Conservation (phyloP, 2,113 vertebrate species). For the Tapirus terrestris region DNA sequence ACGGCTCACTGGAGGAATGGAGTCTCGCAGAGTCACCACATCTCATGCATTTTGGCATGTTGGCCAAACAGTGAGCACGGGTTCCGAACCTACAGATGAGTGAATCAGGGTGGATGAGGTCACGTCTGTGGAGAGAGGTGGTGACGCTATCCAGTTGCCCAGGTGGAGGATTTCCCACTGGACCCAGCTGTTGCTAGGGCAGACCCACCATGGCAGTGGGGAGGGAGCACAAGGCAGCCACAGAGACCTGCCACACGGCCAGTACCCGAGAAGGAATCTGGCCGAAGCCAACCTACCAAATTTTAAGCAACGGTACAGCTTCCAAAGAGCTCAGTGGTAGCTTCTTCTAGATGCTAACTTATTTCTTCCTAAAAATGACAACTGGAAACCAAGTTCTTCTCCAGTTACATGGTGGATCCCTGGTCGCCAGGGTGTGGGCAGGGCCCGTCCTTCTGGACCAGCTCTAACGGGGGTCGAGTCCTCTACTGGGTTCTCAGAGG, state of each 20-base stretch:
- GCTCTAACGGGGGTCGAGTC: fast-evolving
- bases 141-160: fast-evolving
- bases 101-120: not conserved
- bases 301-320: not conserved
- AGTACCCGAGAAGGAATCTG: too few relatives aligned
- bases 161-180: not conserved
- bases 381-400: not conserved
- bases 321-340: fast-evolving
- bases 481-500: not conserved
- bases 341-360: fast-evolving
- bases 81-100: fast-evolving
- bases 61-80: not conserved
- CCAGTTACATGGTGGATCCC: fast-evolving
- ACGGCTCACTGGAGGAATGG: fast-evolving
- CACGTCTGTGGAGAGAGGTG: too few relatives aligned
- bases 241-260: not conserved
- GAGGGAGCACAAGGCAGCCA: fast-evolving
- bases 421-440: not conserved
- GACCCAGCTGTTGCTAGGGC: not conserved
- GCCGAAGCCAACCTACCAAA: fast-evolving
- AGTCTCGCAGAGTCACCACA: fast-evolving
- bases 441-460: not conserved
- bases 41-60: too few relatives aligned
- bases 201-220: not conserved
- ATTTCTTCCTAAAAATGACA: not conserved